Evolutionary conservation across 2,888 invertebrate genomes (phyloP).

Genomic region (Mechanitis mazaeus): DNA sequence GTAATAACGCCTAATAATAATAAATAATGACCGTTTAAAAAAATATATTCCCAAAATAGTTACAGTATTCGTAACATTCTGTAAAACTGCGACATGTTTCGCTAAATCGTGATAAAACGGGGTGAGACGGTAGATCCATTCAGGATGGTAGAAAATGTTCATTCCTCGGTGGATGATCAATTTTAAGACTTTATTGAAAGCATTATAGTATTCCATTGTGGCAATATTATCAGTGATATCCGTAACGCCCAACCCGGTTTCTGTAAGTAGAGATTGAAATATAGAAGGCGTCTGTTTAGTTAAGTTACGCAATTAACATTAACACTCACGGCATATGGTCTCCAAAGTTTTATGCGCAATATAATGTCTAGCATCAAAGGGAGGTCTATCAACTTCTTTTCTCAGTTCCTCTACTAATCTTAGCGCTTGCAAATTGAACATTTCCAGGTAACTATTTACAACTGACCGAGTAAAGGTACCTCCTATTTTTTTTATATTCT

Average conservation of each 20-base stretch:
- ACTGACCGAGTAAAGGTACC: constrained; percentile 45
- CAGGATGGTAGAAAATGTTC: constrained; percentile 46
- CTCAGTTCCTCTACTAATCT: constrained; percentile 39
- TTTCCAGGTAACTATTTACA: constrained; percentile 47
- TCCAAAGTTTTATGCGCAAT: constrained; percentile 50
- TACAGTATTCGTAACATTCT: constrained; percentile 50
- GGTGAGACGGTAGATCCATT: constrained; percentile 46
- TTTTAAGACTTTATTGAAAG: constrained; percentile 44
- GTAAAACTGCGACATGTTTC: constrained; percentile 41
- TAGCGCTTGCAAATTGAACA: constrained; percentile 49
- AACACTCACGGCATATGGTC: constrained; percentile 53
- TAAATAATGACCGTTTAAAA: too few species aligned
- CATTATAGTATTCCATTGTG: constrained; percentile 47
- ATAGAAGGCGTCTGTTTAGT: background rate
- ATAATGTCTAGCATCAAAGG: constrained; percentile 45
- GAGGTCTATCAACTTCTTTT: constrained; percentile 37
- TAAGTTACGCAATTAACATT: background rate
- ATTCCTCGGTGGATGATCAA: constrained; percentile 43
- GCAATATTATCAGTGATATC: constrained; percentile 44
- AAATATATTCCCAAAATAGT: constrained; percentile 25
- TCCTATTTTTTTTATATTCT: constrained; percentile 50
- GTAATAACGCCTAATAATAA: too few species aligned
- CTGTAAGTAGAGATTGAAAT: constrained; percentile 32
- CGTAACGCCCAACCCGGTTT: constrained; percentile 52
- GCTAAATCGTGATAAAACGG: constrained; percentile 37